Evolutionary conservation across 2,797 vertebrate genomes (phyloP).

Genomic region (Spheniscus humboldti): DNA sequence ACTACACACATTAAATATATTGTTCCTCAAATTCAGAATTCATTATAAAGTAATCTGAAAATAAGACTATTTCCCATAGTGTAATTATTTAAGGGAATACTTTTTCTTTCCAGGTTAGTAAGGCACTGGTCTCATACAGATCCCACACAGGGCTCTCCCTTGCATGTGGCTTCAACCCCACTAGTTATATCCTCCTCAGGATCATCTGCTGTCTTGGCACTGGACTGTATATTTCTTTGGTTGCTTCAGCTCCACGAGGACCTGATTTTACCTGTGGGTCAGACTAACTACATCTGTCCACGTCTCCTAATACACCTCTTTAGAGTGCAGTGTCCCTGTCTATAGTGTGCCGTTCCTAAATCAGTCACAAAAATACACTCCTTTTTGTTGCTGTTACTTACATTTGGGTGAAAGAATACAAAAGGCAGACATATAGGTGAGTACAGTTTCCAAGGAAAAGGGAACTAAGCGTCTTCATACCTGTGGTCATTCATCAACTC

Average conservation of each 20-base stretch:
- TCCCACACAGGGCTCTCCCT: background rate
- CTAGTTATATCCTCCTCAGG: background rate
- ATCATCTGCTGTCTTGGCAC: background rate
- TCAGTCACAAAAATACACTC: background rate
- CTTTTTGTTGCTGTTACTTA: background rate
- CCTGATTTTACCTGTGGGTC: background rate
- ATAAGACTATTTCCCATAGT: background rate
- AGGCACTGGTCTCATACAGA: background rate
- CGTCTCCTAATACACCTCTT: background rate
- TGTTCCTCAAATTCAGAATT: background rate
- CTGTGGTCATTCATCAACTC: background rate
- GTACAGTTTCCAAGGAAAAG: background rate
- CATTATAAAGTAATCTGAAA: background rate
- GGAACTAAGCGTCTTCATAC: background rate
- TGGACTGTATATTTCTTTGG: no score
- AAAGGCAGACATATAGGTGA: background rate
- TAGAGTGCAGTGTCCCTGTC: no score
- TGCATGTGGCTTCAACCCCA: background rate
- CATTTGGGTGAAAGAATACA: background rate
- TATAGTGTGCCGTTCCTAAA: accelerated
- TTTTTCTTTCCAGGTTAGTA: background rate
- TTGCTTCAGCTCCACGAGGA: background rate
- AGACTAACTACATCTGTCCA: background rate
- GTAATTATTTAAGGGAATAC: background rate
- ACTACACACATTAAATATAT: background rate